phyloP scores from a whole-genome alignment of 2,888 invertebrate genomes.

The Diplazon laetatorius region DNA sequence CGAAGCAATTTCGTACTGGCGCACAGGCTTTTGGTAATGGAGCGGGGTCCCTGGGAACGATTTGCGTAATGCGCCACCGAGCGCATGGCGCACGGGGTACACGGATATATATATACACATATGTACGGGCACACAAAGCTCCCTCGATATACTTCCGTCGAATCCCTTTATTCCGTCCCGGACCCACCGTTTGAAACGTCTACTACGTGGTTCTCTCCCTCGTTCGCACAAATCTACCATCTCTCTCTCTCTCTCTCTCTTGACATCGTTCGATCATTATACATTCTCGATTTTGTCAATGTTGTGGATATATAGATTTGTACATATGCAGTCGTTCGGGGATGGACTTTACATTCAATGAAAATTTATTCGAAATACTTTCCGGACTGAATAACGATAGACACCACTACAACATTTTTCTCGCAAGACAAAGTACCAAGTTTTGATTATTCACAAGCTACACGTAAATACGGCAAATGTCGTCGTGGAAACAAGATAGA shows the following conservation, averaged over 20 bases:
- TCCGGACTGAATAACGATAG: too few species aligned
- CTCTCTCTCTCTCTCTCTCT: slow-evolving; percentile 2
- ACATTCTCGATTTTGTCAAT: slow-evolving; percentile 30
- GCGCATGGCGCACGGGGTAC: slow-evolving; percentile 41
- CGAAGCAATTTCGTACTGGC: slow-evolving; percentile 71
- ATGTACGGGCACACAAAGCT: background rate
- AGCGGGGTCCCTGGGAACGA: slow-evolving; percentile 57
- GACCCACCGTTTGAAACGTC: background rate
- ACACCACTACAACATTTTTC: too few species aligned
- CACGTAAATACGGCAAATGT: too few species aligned
- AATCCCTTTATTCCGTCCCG: slow-evolving; percentile 8
- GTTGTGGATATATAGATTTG: too few species aligned
- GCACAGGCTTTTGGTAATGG: slow-evolving; percentile 54
- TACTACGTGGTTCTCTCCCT: slow-evolving; percentile 2
- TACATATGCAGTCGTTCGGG: too few species aligned
- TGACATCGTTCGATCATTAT: slow-evolving; percentile 35
- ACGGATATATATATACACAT: slow-evolving; percentile 17
- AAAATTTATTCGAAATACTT: too few species aligned
- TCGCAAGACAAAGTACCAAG: too few species aligned
- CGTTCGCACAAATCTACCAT: background rate
- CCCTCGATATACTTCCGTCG: slow-evolving; percentile 17
- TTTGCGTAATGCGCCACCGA: slow-evolving; percentile 60
- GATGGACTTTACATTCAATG: too few species aligned
- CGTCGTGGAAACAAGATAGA: too few species aligned
- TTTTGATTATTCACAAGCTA: too few species aligned